These are phyloP conservation scores for Octodonta nipae DNA, from an alignment of 2,888 invertebrate species.

Conservation along the genomic window DNA sequence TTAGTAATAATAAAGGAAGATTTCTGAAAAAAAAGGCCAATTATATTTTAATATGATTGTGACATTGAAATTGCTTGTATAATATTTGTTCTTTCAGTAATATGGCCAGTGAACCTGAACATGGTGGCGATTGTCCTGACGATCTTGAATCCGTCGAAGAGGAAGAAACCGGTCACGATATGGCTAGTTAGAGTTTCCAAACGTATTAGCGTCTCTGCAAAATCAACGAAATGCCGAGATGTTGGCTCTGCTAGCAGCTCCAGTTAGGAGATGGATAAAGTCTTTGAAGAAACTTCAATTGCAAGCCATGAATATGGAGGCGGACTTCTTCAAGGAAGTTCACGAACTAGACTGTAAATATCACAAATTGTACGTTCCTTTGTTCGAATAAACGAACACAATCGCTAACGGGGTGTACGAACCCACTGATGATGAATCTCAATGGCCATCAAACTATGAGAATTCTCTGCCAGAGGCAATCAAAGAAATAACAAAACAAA, in stretches of 20 bases:
- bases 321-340: slow-evolving; percentile 86
- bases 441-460: slow-evolving; percentile 69
- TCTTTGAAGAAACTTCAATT: slow-evolving; percentile 77
- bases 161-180: slow-evolving; percentile 35
- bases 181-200: slow-evolving; percentile 35
- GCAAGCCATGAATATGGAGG: slow-evolving; percentile 73
- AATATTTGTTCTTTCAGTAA: too few species aligned
- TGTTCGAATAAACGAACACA: slow-evolving; percentile 60
- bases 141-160: slow-evolving; percentile 56
- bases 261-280: slow-evolving; percentile 68
- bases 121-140: slow-evolving; percentile 51
- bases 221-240: slow-evolving; percentile 46
- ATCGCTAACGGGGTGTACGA: slow-evolving; percentile 64
- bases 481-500: slow-evolving; percentile 50
- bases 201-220: slow-evolving; percentile 47
- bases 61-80: too few species aligned
- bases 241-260: slow-evolving; percentile 51
- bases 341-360: slow-evolving; percentile 87
- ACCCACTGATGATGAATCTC: slow-evolving; percentile 78
- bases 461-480: slow-evolving; percentile 44
- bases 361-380: slow-evolving; percentile 60
- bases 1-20: too few species aligned
- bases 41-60: too few species aligned
- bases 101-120: slow-evolving; percentile 51
- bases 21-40: too few species aligned